A percentile compares a stretch with the other conserved stretches of the same genome.
These are phyloP conservation scores for Brevimyrus niger DNA, from an alignment of 2,113 vertebrate genomes.

Conservation along the genomic window DNA sequence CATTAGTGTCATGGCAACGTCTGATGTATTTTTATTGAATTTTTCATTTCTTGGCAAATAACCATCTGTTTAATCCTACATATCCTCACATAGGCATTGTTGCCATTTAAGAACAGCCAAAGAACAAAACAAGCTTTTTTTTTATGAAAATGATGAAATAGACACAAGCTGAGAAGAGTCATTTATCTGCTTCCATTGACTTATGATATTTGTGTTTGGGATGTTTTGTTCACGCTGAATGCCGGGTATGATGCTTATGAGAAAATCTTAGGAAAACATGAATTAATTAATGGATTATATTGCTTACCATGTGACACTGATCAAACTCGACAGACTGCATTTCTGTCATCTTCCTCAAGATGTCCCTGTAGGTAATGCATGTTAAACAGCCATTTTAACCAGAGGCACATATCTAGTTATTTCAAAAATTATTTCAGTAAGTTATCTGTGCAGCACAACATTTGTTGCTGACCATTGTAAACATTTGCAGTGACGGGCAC, in stretches of 20 bases:
- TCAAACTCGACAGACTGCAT: not conserved
- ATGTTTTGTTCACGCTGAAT: not conserved
- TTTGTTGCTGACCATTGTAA: not conserved
- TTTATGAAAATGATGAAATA: not conserved
- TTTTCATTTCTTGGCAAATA: not conserved
- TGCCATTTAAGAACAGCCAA: not conserved
- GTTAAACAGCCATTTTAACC: not conserved
- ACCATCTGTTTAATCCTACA: not conserved
- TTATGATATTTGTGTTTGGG: not conserved
- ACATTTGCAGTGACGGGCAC: not conserved
- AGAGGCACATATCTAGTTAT: not conserved
- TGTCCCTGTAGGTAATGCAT: not conserved
- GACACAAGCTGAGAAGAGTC: not conserved
- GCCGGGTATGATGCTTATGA: not conserved
- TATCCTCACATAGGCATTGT: not conserved
- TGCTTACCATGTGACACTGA: not conserved
- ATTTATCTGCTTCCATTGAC: not conserved
- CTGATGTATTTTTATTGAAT: not conserved
- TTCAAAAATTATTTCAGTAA: not conserved
- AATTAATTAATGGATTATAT: constrained; percentile 3
- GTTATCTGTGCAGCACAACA: not conserved
- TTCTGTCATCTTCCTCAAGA: not conserved
- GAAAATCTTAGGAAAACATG: not conserved
- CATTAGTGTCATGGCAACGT: not conserved
- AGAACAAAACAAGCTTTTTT: not conserved